These are phyloP conservation scores for Sminthopsis crassicaudata DNA, from an alignment of 2,113 vertebrate species.

Conservation along the genomic window DNA sequence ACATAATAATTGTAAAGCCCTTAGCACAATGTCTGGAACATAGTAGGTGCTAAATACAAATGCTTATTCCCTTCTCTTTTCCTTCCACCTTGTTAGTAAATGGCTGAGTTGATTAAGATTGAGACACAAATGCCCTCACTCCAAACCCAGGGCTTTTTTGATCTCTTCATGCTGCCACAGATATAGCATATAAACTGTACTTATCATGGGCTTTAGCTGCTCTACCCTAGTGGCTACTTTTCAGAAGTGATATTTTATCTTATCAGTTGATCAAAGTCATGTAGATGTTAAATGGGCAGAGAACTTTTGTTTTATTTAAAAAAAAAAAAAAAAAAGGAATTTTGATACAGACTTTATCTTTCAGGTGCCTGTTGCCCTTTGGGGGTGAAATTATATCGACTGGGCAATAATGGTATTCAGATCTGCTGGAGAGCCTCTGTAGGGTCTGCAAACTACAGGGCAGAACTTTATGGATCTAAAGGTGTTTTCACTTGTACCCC, in stretches of 20 bases:
- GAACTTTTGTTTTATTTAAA: background rate
- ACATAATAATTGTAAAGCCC: background rate
- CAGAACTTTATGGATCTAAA: conserved; percentile 88
- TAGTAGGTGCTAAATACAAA: background rate
- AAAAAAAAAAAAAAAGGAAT: background rate
- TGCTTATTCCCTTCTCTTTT: background rate
- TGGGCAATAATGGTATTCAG: conserved; percentile 86
- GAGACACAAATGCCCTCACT: background rate
- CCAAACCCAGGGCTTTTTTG: background rate
- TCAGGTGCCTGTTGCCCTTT: conserved; percentile 93
- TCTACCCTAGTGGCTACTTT: background rate
- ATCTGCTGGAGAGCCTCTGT: conserved; percentile 88
- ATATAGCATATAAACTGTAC: background rate
- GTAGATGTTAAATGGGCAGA: background rate
- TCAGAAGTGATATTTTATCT: background rate
- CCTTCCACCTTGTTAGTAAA: background rate
- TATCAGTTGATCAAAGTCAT: background rate
- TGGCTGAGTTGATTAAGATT: background rate
- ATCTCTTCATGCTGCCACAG: background rate
- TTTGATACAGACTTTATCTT: background rate
- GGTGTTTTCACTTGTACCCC: conserved; percentile 91
- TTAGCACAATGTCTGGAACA: background rate
- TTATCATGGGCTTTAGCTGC: background rate
- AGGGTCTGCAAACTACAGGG: conserved; percentile 82
- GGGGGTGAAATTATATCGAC: conserved; percentile 89